Conservation (phyloP, 2,888 invertebrate species). For the Notodonta ziczac region DNA sequence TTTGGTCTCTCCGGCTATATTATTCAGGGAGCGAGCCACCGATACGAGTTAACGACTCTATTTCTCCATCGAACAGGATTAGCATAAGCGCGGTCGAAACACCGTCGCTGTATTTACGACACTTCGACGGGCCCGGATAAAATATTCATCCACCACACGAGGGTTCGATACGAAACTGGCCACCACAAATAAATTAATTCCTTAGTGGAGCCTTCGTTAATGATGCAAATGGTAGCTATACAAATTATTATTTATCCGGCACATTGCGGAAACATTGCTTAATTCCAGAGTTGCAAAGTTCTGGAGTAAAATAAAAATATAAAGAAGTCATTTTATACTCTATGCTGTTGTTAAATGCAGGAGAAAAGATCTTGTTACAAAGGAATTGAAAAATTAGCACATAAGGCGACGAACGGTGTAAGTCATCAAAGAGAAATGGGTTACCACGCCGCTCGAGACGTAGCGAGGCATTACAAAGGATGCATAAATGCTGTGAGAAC, state of each 20-base stretch:
- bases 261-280: conserved; percentile 1
- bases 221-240: conserved; percentile 25
- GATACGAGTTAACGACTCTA: conserved; percentile 12
- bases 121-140: conserved; percentile 36
- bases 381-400: neutral
- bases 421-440: conserved; percentile 1
- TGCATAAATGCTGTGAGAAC: neutral
- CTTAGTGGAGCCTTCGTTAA: conserved; percentile 37
- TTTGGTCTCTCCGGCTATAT: too few species aligned
- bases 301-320: neutral
- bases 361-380: neutral
- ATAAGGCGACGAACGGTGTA: neutral
- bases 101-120: conserved; percentile 45
- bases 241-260: conserved; percentile 12
- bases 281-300: neutral
- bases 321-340: neutral
- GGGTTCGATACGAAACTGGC: conserved; percentile 41
- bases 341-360: neutral
- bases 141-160: conserved; percentile 51
- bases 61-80: conserved; percentile 27
- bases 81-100: conserved; percentile 35
- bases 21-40: too few species aligned
- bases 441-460: neutral
- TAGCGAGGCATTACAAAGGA: neutral
- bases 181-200: conserved; percentile 51